Evolutionary conservation across 1,140 invertebrate genomes (phyloP), one percentile per base, ranked within the genome.

Genomic region (Zophobas atratus): DNA sequence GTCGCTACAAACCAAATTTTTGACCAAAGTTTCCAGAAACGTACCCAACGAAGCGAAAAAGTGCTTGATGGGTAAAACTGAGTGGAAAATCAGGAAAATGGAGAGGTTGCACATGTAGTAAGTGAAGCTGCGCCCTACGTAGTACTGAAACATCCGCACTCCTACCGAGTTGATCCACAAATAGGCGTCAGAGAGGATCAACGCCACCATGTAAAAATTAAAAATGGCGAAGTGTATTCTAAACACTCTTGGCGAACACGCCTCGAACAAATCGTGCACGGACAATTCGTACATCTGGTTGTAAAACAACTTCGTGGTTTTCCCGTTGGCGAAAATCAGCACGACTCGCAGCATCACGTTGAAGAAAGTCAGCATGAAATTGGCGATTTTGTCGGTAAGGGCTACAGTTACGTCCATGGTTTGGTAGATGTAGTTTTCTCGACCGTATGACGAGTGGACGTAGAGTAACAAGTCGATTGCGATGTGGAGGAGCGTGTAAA

Each of bases 401-500:
- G 60, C 38, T n/a, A 67, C 60, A 4, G 60, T 67, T n/a, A 41
- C 33, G 20, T 67, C 39, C 60, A 67, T 43, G 0, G 35, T 20
- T 4, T n/a, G 6, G 32, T 67, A 67, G 3, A 67, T 32, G 20
- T 32, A 67, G 6, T 41, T 67, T 20, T 67, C 60, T 33, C 60
- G 38, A 6, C 60, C 60, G 20, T 67, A 67, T 5, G 38, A 43
- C 2, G 60, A 67, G 20, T 67, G 60, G 1, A 32, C 32, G 39
- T 67, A 67, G 39, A 67, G 38, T 4, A 2, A 38, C 0, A 67
- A 20, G 2, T 8, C 33, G 8, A 41, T 32, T 4, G 43, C n/a
- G 43, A 67, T 67, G 60, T 67, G 60, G 20, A 67, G 20, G 0
- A 67, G n/a, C 20, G 60, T 67, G 20, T 67, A 67, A 6, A 67